A percentile compares a stretch with the other conserved stretches of the same genome.
Evolutionary conservation across 1,140 invertebrate species (phyloP).

Genomic region (Cotesia glomerata): DNA sequence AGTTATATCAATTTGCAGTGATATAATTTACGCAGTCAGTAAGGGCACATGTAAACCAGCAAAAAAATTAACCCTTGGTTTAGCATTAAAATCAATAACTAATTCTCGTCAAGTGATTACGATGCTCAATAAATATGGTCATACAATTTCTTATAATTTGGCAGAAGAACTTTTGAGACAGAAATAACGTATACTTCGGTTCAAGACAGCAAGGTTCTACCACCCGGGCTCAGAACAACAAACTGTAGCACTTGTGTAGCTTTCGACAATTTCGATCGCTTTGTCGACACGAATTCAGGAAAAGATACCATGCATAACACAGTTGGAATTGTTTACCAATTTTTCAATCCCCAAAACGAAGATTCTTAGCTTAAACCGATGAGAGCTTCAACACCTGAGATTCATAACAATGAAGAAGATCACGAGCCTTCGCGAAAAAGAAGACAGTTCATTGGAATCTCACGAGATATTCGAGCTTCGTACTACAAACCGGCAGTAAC

Average conservation of each 20-base stretch:
- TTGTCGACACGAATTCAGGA: slow-evolving; percentile 53
- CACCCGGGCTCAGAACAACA: slow-evolving; percentile 38
- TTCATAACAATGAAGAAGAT: background rate
- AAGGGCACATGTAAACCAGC: slow-evolving; percentile 43
- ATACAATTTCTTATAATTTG: slow-evolving; percentile 47
- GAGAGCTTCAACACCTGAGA: background rate
- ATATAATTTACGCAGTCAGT: slow-evolving; percentile 45
- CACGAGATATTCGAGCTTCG: slow-evolving; percentile 32
- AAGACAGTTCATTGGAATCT: slow-evolving; percentile 36
- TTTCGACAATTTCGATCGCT: slow-evolving; percentile 60
- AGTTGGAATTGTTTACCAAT: slow-evolving; percentile 58
- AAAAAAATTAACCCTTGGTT: slow-evolving; percentile 45
- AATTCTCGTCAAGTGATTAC: slow-evolving; percentile 44
- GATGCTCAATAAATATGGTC: slow-evolving; percentile 50
- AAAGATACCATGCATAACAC: slow-evolving; percentile 61
- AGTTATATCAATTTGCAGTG: slow-evolving; percentile 48
- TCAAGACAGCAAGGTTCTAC: slow-evolving; percentile 9
- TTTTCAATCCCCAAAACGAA: background rate
- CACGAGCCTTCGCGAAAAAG: slow-evolving; percentile 30
- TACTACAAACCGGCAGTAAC: slow-evolving; percentile 22
- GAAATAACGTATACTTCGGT: slow-evolving; percentile 22
- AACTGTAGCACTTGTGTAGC: slow-evolving; percentile 48
- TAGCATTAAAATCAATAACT: slow-evolving; percentile 49
- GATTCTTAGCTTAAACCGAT: background rate
- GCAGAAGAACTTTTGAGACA: slow-evolving; percentile 32